Base-by-base conservation (phyloP, 2,113 vertebrate species). In the Nothocercus julius region DNA sequence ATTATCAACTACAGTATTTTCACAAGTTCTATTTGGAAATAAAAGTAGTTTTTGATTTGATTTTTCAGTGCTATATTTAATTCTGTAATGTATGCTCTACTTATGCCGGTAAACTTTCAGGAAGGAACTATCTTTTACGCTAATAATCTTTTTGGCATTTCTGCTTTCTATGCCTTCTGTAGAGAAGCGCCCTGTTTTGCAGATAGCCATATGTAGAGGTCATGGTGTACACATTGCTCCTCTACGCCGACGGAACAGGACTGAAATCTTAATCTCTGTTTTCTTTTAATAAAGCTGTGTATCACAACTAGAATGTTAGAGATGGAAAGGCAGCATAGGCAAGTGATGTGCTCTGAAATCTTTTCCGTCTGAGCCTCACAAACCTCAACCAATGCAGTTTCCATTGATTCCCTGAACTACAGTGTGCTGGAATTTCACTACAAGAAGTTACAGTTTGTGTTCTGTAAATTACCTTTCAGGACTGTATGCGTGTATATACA, bases 71-170 rank as follows among this genome's bases (percentile, higher is more conserved):
- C 4, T 51, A 4, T 30, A 42, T 62, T 12, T 90, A 70, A 30
- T 16, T 4, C 5, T 67, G 11, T 42, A 45, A 51, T 42, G n/a
- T 11, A 20, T 51, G 32, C 2, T 62, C 66, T 67, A 34, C 51
- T 85, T 87, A 34, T 61, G 32, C 9, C 45, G 25, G 40, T 67
- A 77, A 21, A 70, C 51, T 58, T 69, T 92, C 79, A 89, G 83
- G 49, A 72, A 86, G 38, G 32, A 67, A 67, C 6, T 66, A 24
- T 67, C 1, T 25, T 75, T 90, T 70, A 44, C 5, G 17, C 6
- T 73, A 25, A 66, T 56, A 17, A 40, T 6, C 9, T 56, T 87
- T 69, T 53, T 53, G 20, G 3, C 30, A 49, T 63, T 82, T 85
- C 20, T 11, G 6, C 75, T 90, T 91, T 42, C 53, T 77, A 68